Evolutionary conservation across 2,797 vertebrate genomes (phyloP), one percentile per base, ranked within the genome.

Genomic region (Periparus ater): DNA sequence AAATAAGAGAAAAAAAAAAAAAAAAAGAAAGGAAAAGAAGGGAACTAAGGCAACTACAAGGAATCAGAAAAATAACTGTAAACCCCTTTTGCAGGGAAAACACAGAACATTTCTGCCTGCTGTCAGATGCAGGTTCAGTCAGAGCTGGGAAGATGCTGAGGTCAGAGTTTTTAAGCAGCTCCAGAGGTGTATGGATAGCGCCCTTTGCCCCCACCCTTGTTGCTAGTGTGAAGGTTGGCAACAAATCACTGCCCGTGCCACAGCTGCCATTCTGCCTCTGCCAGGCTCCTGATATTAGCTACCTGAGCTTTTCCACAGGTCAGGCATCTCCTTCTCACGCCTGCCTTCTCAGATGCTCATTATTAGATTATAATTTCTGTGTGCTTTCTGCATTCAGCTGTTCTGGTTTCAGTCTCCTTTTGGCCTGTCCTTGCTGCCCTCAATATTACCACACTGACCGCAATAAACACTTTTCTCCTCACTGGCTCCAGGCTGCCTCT

Each of bases 1-100:
- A 95, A 97, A 98, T 94, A 97, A 97, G 70, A 50, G 20, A 2
- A 15, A 26, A 62, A 63, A 60, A 61, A 57, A 71, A 44, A 57
- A 36, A 21, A 18, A 29, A 18, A n/a, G 25, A 20, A 23, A 53
- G 51, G 3, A 36, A 51, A 66, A 66, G 17, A 79, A 48, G 26
- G 11, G 38, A 95, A 68, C 47, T 86, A 85, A 67, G 23, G 21
- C 53, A 95, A 85, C 70, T 84, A 88, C 25, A 78, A 83, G 65
- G 57, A 91, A 71, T 72, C 62, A 85, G 36, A 80, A 88, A 96
- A 96, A 95, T 73, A 90, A 55, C 73, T 90, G 30, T 68, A 92
- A 92, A 89, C 25, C 17, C 50, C 26, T 95, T 95, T 85, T 74
- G 20, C 78, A 45, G 68, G 32, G 40, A 73, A 92, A 88, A 54